Evolutionary conservation across 2,797 vertebrate species (phyloP), one percentile per base, ranked within the genome.

Genomic region (Platyrinchus mystaceus): DNA sequence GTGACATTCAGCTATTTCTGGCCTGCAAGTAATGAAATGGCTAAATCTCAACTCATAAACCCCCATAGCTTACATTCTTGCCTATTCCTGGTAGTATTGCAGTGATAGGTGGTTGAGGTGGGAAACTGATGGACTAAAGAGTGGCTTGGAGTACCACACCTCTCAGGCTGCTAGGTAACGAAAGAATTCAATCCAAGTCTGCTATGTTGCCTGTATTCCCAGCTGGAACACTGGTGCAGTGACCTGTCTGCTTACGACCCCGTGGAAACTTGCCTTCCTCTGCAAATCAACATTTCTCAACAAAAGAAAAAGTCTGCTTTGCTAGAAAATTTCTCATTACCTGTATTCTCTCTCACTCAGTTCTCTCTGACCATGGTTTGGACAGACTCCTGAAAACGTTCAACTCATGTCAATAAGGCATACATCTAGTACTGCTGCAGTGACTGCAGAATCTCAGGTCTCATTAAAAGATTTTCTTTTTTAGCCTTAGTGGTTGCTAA

Each of bases 11-110:
- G 43, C 17, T 87, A 56, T 86, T 95, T 87, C 50, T 94, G 77
- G 69, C 7, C 32, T 78, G 34, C 58, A 73, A 89, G 73, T 59
- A 93, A 86, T 87, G 88, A 95, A 95, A 92, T 56, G 67, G 16
- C 73, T 91, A 77, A 88, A 95, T 95, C 79, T 88, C 92, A 93
- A 84, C 76, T 91, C 79, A 91, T 95, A 92, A 97, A 93, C 23
- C 14, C 24, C 59, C 32, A 71, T 69, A 90, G 36, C 11, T 85
- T 73, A 76, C 62, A 85, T 93, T 95, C 95, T 88, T 94, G n/a
- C 26, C 28, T 96, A n/a, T 91, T 91, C 55, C 50, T 66, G 28
- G 32, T 46, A 32, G 55, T 44, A 62, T 23, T 50, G 60, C 50
- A 92, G 36, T 81, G 76, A 86, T 69, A 78, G 59, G 36, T 85